Evolutionary conservation across 2,888 invertebrate genomes (phyloP).

Genomic region (Augochlorella aurata): DNA sequence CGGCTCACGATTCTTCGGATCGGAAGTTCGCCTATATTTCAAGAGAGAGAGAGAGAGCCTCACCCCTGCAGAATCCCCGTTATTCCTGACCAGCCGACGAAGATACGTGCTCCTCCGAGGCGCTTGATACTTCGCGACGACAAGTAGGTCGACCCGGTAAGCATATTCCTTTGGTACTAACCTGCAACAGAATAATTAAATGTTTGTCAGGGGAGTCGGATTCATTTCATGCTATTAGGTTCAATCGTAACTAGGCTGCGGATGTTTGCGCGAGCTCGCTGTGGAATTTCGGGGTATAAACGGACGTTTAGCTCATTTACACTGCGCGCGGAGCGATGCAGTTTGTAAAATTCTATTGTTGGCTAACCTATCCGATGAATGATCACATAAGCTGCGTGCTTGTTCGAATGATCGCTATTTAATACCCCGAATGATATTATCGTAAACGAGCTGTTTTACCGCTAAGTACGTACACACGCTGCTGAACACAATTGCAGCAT

Average conservation of each 20-base stretch:
- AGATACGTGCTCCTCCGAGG: background rate
- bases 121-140: background rate
- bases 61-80: background rate
- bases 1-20: conserved; percentile 22
- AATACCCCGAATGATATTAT: too few species aligned
- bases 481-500: too few species aligned
- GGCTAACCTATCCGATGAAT: too few species aligned
- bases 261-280: background rate
- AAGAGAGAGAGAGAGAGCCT: background rate
- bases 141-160: background rate
- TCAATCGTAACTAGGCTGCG: background rate
- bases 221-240: background rate
- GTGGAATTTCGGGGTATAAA: background rate
- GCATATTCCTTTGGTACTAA: conserved; percentile 23
- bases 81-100: background rate
- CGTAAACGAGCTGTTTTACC: too few species aligned
- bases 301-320: background rate
- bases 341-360: background rate
- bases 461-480: too few species aligned
- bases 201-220: background rate
- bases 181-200: conserved; percentile 34
- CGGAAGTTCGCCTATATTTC: background rate
- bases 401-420: too few species aligned
- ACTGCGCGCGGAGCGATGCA: background rate
- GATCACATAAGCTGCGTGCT: too few species aligned